Conservation (phyloP, 2,797 vertebrate genomes). For the Dromococcyx pavoninus region DNA sequence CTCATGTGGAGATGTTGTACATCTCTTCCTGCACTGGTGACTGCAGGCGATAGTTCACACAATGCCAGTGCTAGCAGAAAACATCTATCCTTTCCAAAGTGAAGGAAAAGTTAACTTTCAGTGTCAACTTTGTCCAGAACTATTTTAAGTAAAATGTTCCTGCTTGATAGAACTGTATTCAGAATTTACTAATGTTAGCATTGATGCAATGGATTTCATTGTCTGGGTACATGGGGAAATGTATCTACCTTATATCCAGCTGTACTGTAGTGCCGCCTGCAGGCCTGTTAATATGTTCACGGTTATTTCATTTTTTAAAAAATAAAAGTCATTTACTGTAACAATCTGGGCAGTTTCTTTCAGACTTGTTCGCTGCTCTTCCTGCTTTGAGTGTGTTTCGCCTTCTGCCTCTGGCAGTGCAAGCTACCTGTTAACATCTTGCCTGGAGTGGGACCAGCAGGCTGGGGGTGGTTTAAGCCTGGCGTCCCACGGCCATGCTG, state of each 20-base stretch:
- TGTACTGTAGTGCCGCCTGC: conserved; percentile 83
- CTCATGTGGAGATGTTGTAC: conserved; percentile 70
- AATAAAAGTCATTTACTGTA: conserved; percentile 88
- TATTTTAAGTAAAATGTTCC: conserved; percentile 79
- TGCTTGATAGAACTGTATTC: conserved; percentile 79
- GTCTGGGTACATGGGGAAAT: conserved; percentile 76
- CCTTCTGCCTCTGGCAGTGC: not conserved
- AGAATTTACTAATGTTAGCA: conserved; percentile 73
- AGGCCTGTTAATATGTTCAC: conserved; percentile 86
- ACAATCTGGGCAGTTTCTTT: conserved; percentile 38
- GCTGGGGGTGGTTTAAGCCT: not conserved
- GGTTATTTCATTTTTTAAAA: conserved; percentile 77
- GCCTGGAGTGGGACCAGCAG: not conserved
- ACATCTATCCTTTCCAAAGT: conserved; percentile 67
- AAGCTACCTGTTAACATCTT: not conserved
- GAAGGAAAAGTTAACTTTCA: conserved; percentile 73
- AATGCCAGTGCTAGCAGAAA: conserved; percentile 70
- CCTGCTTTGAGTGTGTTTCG: not conserved
- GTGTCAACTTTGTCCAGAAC: conserved; percentile 75
- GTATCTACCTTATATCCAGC: conserved; percentile 77
- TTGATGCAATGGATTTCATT: conserved; percentile 77
- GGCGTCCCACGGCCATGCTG: not conserved
- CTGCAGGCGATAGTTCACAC: conserved; percentile 69
- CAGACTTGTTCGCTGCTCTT: not conserved
- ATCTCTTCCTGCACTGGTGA: conserved; percentile 69